phyloP scores from a whole-genome alignment of 2,113 vertebrate genomes.

The Plotosus lineatus region DNA sequence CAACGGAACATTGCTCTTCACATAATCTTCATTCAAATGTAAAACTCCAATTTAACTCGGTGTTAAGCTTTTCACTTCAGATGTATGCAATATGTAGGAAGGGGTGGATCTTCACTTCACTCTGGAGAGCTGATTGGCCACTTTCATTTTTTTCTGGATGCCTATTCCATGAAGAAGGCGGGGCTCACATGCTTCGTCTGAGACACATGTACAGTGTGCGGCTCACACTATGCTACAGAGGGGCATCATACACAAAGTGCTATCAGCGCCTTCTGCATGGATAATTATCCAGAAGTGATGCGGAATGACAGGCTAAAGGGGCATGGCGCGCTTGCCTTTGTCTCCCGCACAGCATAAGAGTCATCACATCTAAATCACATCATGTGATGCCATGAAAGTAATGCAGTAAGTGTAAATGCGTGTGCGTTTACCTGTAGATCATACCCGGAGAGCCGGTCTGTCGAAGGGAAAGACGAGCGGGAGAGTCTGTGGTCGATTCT shows the following conservation, averaged over 20 bases:
- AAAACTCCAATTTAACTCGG: no score
- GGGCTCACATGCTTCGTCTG: not conserved
- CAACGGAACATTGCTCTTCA: no score
- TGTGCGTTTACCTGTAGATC: conserved; percentile 91
- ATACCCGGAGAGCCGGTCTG: conserved; percentile 97
- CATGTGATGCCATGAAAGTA: no score
- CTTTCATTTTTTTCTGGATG: not conserved
- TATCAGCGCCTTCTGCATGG: no score
- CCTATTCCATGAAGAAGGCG: not conserved
- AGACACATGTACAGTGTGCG: not conserved
- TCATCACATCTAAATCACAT: no score
- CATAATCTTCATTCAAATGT: no score
- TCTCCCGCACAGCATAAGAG: no score
- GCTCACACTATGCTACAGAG: not conserved
- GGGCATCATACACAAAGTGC: not conserved
- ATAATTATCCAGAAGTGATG: no score
- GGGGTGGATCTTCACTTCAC: not conserved
- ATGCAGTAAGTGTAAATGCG: not conserved
- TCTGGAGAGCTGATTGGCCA: no score
- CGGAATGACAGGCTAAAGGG: no score
- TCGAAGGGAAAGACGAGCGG: conserved; percentile 92
- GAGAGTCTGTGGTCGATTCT: conserved; percentile 98
- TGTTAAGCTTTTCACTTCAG: no score
- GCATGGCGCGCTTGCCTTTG: no score
- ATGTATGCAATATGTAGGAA: not conserved